Evolutionary conservation across 2,888 invertebrate species (phyloP), one percentile per base, ranked within the genome.

Genomic region (Drosophila maculinotata): DNA sequence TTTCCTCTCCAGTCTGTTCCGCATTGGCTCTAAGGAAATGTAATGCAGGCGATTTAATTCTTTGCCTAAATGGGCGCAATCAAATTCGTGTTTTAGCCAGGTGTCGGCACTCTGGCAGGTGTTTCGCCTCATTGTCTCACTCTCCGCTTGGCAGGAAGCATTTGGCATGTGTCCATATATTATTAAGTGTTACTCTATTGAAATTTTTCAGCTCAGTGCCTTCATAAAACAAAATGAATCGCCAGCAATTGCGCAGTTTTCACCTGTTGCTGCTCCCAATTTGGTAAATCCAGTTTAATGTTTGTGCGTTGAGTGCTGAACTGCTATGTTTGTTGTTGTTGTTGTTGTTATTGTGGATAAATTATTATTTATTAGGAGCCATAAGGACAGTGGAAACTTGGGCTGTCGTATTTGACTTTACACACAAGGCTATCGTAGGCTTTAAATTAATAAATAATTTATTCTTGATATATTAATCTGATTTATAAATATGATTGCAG

Each of bases 51-150:
- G 64, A 54, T 54, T 82, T 76, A 79, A 83, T 88, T 87, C 83
- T 82, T 71, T 82, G 67, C 80, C 88, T 73, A 81, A 81, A 76
- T 76, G 83, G 59, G 63, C 31, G 45, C 56, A 28, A 76, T 70
- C 67, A 44, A 56, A 59, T 36, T 69, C 48, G 26, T 38, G 62
- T 44, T 52, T 52, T 56, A 42, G 77, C 42, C 84, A 81, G 75
- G 75, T 78, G 82, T 74, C 56, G 68, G 26, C 26, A 49, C 41
- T 17, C 52, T 52, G 66, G 83, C 80, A 87, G 79, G 83, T 81
- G 88, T 87, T 82, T 77, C 62, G 53, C 52, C 60, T 49, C 76
- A 82, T 86, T 85, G 86, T 82, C 51, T 56, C 41, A 25, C 25
- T 23, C 15, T 17, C n/a, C 35, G 33, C 58, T 45, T 51, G 58